phyloP scores from a whole-genome alignment of 2,113 vertebrate genomes.

The Danio rerio region DNA sequence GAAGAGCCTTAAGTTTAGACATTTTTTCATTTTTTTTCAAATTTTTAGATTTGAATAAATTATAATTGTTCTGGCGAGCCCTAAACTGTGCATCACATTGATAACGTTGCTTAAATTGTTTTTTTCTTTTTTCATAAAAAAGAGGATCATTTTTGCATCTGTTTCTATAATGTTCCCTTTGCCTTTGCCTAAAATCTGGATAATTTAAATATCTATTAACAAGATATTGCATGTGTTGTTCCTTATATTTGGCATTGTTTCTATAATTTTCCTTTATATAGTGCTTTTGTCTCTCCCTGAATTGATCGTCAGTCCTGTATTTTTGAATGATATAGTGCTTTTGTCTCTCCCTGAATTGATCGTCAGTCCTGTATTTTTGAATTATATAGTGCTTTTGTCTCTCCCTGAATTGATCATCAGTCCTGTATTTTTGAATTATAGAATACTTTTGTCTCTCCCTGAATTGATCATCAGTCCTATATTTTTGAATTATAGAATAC shows the following conservation, averaged over 20 bases:
- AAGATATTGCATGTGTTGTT: neutral
- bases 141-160: neutral
- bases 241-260: neutral
- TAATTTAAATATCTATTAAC: neutral
- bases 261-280: neutral
- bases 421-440: neutral
- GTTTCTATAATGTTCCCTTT: neutral
- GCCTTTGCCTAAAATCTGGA: neutral
- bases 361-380: neutral
- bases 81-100: neutral
- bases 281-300: neutral
- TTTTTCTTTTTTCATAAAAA: neutral
- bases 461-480: neutral
- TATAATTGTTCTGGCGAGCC: neutral
- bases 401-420: neutral
- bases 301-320: neutral
- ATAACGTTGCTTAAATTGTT: neutral
- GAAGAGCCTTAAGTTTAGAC: neutral
- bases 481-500: neutral
- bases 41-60: neutral
- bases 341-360: conserved; percentile 2
- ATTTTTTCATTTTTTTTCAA: too few species aligned
- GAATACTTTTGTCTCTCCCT: neutral
- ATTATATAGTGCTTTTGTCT: neutral
- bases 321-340: neutral